Evolutionary conservation across 2,113 vertebrate species (phyloP).

Genomic region (Rhadina sibilatrix): DNA sequence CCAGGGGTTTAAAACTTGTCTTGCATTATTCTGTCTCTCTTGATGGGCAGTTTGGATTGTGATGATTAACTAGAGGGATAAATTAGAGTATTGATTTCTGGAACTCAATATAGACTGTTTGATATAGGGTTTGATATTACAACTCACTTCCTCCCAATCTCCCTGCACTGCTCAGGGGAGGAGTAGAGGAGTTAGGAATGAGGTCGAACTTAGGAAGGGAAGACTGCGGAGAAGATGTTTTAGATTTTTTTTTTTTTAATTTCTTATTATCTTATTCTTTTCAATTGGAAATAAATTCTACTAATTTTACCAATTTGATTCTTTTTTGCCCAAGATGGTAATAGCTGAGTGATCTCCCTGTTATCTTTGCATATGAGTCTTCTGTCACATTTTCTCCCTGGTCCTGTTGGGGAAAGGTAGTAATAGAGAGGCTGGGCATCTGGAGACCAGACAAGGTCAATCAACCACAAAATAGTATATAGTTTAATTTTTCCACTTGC

Average conservation of each 20-base stretch:
- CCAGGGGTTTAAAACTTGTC: not conserved
- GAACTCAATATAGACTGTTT: not conserved
- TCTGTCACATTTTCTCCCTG: not conserved
- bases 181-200: not conserved
- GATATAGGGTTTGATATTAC: not conserved
- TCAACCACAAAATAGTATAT: not conserved
- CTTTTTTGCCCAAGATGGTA: not conserved
- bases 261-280: not conserved
- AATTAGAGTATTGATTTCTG: not conserved
- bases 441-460: not conserved
- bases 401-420: not conserved
- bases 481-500: not conserved
- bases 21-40: not conserved
- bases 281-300: not conserved
- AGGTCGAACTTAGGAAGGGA: not conserved
- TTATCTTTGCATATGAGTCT: not conserved
- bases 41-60: not conserved
- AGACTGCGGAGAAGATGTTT: rapidly evolving
- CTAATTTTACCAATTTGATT: not conserved
- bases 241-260: not conserved
- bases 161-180: not conserved
- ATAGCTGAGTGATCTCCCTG: not conserved
- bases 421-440: not conserved
- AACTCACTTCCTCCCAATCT: not conserved
- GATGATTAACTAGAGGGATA: not conserved